These are phyloP conservation scores for Lophius piscatorius DNA, from an alignment of 2,113 vertebrate species.

Conservation along the genomic window DNA sequence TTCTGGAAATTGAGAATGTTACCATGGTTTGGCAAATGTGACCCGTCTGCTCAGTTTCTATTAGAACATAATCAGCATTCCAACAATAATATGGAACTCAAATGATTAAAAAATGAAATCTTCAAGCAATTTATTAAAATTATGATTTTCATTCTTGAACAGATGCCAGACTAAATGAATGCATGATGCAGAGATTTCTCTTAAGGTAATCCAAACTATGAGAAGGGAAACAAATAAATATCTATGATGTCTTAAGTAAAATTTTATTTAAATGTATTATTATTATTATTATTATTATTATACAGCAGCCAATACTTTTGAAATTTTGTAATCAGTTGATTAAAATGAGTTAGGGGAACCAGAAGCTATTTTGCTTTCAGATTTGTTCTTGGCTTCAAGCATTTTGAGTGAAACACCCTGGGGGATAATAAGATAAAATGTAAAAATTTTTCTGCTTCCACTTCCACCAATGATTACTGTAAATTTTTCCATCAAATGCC, in stretches of 20 bases:
- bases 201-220: constrained; percentile 4
- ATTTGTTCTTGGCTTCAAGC: background rate
- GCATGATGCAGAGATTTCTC: background rate
- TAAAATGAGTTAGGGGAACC: constrained; percentile 1
- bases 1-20: constrained; percentile 15
- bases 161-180: constrained; percentile 34
- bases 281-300: constrained; percentile 1
- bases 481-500: constrained; percentile 54
- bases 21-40: constrained; percentile 5
- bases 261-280: no score
- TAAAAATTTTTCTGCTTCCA: constrained; percentile 33
- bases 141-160: constrained; percentile 23
- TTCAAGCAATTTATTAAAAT: constrained; percentile 10
- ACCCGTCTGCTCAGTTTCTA: constrained; percentile 9
- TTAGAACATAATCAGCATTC: constrained; percentile 51
- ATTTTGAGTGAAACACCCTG: constrained; percentile 14
- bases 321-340: background rate
- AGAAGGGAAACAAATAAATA: constrained; percentile 6
- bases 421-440: constrained; percentile 30
- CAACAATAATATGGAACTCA: constrained; percentile 37
- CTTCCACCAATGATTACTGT: constrained; percentile 51
- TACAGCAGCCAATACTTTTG: constrained; percentile 1
- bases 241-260: no score
- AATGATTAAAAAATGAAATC: constrained; percentile 21
- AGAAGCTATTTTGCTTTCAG: background rate